These are phyloP conservation scores for Aix galericulata DNA, from an alignment of 2,113 vertebrate species.

Conservation along the genomic window DNA sequence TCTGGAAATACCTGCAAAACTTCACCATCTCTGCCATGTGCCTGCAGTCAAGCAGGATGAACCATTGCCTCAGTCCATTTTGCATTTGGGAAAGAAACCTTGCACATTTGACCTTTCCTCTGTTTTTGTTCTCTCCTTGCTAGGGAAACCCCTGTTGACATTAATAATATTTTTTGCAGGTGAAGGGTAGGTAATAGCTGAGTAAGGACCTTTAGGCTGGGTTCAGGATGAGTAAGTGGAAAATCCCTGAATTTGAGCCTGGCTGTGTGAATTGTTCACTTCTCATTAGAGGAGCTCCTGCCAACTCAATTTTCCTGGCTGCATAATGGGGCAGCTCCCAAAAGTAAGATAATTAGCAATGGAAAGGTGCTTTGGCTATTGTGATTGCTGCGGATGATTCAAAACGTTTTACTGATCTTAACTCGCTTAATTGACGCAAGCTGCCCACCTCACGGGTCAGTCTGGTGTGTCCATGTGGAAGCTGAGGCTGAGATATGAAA, in stretches of 20 bases:
- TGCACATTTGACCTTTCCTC: neutral
- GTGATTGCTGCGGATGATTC: neutral
- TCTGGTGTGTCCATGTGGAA: neutral
- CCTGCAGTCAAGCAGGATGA: neutral
- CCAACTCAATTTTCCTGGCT: neutral
- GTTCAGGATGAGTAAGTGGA: constrained; percentile 27
- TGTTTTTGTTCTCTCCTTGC: neutral
- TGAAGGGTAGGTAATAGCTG: constrained; percentile 9
- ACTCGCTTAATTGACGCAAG: neutral
- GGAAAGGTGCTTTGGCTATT: neutral
- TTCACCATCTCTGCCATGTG: neutral
- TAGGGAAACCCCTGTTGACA: constrained; percentile 22
- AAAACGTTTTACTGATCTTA: neutral
- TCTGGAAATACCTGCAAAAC: neutral
- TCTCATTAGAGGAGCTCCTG: neutral
- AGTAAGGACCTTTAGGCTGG: constrained; percentile 31
- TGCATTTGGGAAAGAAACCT: neutral
- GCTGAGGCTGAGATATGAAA: neutral
- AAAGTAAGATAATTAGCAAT: neutral
- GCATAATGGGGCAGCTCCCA: neutral
- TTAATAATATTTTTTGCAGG: neutral
- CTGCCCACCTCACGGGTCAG: neutral
- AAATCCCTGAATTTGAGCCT: constrained; percentile 38
- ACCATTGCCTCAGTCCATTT: neutral
- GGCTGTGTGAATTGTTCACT: neutral